Evolutionary conservation across 1,140 invertebrate species (phyloP).

Genomic region (Cydia fagiglandana): DNA sequence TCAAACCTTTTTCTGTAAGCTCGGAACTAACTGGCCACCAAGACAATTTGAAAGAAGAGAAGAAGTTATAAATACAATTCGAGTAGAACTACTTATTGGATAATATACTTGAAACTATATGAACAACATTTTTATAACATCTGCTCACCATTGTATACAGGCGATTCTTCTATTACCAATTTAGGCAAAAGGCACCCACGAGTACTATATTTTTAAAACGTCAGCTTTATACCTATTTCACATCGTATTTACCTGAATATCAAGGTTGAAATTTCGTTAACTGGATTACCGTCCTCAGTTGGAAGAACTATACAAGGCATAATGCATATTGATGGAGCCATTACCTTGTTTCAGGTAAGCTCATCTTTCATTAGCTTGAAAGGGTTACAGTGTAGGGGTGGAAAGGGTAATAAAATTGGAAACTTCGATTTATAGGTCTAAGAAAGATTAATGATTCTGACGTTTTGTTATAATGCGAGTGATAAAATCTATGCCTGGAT

Average conservation of each 20-base stretch:
- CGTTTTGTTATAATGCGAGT: neutral
- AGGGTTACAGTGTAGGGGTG: slow-evolving; percentile 42
- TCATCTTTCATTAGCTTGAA: slow-evolving; percentile 61
- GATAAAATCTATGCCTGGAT: neutral
- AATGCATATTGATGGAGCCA: slow-evolving; percentile 63
- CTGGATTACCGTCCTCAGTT: neutral
- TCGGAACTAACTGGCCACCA: too few species aligned
- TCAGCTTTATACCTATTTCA: neutral
- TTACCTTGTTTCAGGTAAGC: slow-evolving; percentile 57
- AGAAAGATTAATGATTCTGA: slow-evolving; percentile 52
- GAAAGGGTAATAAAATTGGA: slow-evolving; percentile 56
- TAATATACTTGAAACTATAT: too few species aligned
- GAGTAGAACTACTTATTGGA: too few species aligned
- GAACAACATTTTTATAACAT: too few species aligned
- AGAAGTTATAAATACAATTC: too few species aligned
- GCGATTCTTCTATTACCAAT: too few species aligned
- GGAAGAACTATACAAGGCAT: slow-evolving; percentile 47
- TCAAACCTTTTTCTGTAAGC: too few species aligned
- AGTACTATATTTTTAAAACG: neutral
- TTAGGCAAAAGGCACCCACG: too few species aligned
- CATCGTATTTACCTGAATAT: neutral
- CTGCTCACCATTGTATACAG: too few species aligned
- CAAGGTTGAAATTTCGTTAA: neutral
- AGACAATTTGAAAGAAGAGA: too few species aligned
- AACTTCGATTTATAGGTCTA: slow-evolving; percentile 59